Conservation (phyloP, 1,140 invertebrate species). For the Drosophila repletoides region DNA sequence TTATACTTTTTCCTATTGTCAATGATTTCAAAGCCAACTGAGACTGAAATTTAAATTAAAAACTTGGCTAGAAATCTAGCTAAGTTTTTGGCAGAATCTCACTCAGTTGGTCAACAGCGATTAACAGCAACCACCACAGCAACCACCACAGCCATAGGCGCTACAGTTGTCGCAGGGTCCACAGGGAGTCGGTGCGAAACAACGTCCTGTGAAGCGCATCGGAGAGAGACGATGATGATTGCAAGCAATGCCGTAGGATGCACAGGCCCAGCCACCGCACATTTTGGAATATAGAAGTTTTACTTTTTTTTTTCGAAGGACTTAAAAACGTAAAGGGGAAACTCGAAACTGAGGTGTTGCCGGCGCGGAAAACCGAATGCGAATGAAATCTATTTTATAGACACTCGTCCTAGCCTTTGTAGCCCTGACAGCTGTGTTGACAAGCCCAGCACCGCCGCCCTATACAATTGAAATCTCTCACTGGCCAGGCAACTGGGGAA, state of each 20-base stretch:
- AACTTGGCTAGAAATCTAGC: no score
- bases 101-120: constrained; percentile 2
- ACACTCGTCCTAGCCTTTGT: not conserved
- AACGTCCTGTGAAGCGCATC: constrained; percentile 57
- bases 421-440: constrained; percentile 58
- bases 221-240: constrained; percentile 58
- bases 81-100: no score
- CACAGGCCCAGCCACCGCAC: constrained; percentile 69
- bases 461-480: constrained; percentile 37
- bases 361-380: constrained; percentile 13
- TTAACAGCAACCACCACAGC: constrained; percentile 29
- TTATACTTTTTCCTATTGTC: not conserved
- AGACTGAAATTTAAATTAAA: no score
- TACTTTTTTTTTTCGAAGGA: no score
- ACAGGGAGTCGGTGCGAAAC: constrained; percentile 56
- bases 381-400: constrained; percentile 33
- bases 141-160: constrained; percentile 19
- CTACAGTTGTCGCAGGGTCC: constrained; percentile 50
- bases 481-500: not conserved
- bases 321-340: not conserved
- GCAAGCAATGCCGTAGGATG: constrained; percentile 55
- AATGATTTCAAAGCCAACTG: constrained; percentile 12
- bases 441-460: constrained; percentile 41
- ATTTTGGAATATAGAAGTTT: constrained; percentile 32
- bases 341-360: constrained; percentile 39